phyloP scores from a whole-genome alignment of 2,797 vertebrate species.

The Pipistrellus pipistrellus region DNA sequence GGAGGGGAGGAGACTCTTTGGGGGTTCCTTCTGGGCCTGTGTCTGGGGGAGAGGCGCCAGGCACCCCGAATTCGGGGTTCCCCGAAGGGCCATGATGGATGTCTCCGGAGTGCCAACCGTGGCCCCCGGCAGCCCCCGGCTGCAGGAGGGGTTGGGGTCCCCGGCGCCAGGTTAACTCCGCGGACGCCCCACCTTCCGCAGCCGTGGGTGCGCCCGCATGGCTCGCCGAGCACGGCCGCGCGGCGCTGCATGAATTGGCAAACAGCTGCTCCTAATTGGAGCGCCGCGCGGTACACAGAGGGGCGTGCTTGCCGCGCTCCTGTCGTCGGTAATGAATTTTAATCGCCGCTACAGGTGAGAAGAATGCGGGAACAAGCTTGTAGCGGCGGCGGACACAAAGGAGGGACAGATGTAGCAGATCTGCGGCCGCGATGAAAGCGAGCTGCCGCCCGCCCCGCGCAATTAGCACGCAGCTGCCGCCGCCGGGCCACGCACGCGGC shows the following conservation, averaged over 20 bases:
- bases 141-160: no score
- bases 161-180: slow-evolving; percentile 71
- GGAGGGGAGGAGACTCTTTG: no score
- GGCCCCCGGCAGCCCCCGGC: accelerated
- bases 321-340: slow-evolving; percentile 95
- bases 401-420: slow-evolving; percentile 94
- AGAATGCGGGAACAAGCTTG: slow-evolving; percentile 95
- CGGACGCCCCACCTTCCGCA: slow-evolving; percentile 86
- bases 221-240: slow-evolving; percentile 92
- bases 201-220: slow-evolving; percentile 91
- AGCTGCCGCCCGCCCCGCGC: slow-evolving; percentile 94
- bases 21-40: no score
- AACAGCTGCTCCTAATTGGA: slow-evolving; percentile 98
- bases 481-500: slow-evolving; percentile 89
- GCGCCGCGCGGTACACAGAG: slow-evolving; percentile 93
- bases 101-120: neutral
- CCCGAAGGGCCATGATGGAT: neutral
- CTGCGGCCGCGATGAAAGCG: slow-evolving; percentile 93
- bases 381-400: slow-evolving; percentile 94
- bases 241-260: slow-evolving; percentile 94
- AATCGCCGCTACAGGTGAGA: slow-evolving; percentile 94
- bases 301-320: slow-evolving; percentile 93
- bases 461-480: slow-evolving; percentile 95
- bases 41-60: neutral
- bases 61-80: neutral